phyloP scores from a whole-genome alignment of 2,888 invertebrate genomes.

The Dinocampus coccinellae region DNA sequence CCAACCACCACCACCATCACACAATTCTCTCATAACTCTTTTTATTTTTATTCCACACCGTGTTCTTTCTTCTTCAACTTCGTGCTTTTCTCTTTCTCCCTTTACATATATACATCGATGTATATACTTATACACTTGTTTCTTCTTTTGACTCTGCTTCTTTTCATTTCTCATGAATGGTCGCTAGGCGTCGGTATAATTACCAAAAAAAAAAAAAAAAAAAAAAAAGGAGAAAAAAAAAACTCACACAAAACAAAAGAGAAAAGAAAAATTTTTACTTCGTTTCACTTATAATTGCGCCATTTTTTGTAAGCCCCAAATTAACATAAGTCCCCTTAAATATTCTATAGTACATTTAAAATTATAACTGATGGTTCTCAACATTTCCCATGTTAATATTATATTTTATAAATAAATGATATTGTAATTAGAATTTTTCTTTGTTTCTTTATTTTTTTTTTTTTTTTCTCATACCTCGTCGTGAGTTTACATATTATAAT shows the following conservation, averaged over 20 bases:
- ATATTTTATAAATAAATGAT: not conserved
- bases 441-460: too few species aligned
- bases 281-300: constrained; percentile 48
- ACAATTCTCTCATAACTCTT: constrained; percentile 26
- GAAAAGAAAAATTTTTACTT: too few species aligned
- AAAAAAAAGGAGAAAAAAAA: constrained; percentile 41
- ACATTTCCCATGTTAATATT: not conserved
- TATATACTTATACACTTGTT: not conserved
- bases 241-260: too few species aligned
- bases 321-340: constrained; percentile 50
- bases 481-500: too few species aligned
- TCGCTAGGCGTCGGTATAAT: constrained; percentile 45
- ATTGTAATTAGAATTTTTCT: not conserved
- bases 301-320: constrained; percentile 47
- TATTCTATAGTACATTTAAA: constrained; percentile 10
- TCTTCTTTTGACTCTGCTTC: constrained; percentile 4
- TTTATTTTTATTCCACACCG: constrained; percentile 21
- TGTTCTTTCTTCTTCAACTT: constrained; percentile 23
- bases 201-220: constrained; percentile 38
- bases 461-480: too few species aligned
- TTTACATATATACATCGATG: constrained; percentile 2
- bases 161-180: constrained; percentile 18
- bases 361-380: constrained; percentile 2
- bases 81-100: constrained; percentile 26
- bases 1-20: not conserved